These are phyloP conservation scores for Coleophora deauratella DNA, from an alignment of 2,888 invertebrate genomes.

Conservation along the genomic window DNA sequence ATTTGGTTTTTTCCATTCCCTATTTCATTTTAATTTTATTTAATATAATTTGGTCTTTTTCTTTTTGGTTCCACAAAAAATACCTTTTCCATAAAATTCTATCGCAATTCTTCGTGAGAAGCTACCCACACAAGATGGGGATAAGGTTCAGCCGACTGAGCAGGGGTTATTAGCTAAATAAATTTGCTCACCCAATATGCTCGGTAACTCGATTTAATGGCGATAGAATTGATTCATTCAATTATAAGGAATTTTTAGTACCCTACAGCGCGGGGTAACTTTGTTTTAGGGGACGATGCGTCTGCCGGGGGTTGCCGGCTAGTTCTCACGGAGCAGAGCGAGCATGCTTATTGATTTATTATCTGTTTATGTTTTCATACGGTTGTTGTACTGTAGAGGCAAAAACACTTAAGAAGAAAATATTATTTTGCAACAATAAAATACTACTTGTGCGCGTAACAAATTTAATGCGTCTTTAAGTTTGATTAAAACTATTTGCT, in stretches of 20 bases:
- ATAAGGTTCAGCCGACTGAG: slow-evolving; percentile 38
- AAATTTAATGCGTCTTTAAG: no score
- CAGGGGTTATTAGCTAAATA: slow-evolving; percentile 70
- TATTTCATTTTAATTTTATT: no score
- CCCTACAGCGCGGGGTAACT: slow-evolving; percentile 63
- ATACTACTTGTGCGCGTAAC: no score
- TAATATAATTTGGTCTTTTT: no score
- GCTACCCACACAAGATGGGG: slow-evolving; percentile 21
- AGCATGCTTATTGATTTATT: slow-evolving; percentile 46
- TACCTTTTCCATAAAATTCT: no score
- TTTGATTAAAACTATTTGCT: no score
- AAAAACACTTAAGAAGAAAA: no score
- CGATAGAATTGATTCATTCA: slow-evolving; percentile 74
- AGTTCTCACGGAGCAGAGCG: slow-evolving; percentile 53
- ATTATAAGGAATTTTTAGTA: slow-evolving; percentile 73
- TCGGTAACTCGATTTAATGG: slow-evolving; percentile 74
- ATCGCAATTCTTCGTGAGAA: no score
- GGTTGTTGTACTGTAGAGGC: not conserved
- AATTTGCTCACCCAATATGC: slow-evolving; percentile 73
- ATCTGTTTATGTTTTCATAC: slow-evolving; percentile 21
- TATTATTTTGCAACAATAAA: no score
- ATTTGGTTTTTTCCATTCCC: no score
- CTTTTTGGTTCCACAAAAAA: no score
- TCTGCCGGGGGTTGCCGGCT: slow-evolving; percentile 39
- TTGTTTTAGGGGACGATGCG: slow-evolving; percentile 57